Percentiles rank a stretch among this genome's conserved stretches.
Conservation (phyloP, 2,888 invertebrate genomes). For the Ariolimax columbianus region DNA sequence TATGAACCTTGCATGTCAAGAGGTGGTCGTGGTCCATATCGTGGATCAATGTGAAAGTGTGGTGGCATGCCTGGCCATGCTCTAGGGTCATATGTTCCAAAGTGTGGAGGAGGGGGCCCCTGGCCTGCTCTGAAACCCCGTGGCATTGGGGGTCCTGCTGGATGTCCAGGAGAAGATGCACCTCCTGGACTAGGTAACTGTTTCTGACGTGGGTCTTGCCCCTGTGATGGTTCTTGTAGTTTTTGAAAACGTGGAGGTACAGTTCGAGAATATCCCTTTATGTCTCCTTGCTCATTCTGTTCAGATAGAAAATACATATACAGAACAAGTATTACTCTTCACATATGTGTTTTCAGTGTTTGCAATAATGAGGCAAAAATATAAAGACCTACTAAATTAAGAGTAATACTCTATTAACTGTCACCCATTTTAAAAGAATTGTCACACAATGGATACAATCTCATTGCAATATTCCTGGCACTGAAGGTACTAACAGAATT, state of each 20-base stretch:
- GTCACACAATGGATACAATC: no score
- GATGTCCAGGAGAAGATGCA: conserved; percentile 57
- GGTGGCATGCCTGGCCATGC: conserved; percentile 67
- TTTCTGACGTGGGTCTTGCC: conserved; percentile 53
- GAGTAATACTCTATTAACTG: no score
- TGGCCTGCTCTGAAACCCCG: conserved; percentile 73
- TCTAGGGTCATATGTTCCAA: conserved; percentile 61
- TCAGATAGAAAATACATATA: not conserved
- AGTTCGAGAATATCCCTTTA: conserved; percentile 55
- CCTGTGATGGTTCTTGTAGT: conserved; percentile 61
- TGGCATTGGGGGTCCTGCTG: conserved; percentile 58
- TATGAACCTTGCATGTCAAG: conserved; percentile 73
- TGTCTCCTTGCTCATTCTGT: conserved; percentile 56
- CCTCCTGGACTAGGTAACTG: conserved; percentile 59
- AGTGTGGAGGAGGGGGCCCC: conserved; percentile 70
- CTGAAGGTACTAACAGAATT: no score
- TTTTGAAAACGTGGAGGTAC: conserved; percentile 86
- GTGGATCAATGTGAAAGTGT: conserved; percentile 67
- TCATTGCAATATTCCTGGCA: no score
- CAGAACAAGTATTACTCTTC: no score
- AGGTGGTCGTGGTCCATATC: conserved; percentile 68
- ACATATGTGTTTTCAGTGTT: no score
- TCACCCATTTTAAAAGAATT: no score
- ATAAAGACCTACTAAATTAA: no score
- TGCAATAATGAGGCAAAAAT: not conserved